phyloP scores from a whole-genome alignment of 2,113 vertebrate genomes.

The Gymnorhina tibicen region DNA sequence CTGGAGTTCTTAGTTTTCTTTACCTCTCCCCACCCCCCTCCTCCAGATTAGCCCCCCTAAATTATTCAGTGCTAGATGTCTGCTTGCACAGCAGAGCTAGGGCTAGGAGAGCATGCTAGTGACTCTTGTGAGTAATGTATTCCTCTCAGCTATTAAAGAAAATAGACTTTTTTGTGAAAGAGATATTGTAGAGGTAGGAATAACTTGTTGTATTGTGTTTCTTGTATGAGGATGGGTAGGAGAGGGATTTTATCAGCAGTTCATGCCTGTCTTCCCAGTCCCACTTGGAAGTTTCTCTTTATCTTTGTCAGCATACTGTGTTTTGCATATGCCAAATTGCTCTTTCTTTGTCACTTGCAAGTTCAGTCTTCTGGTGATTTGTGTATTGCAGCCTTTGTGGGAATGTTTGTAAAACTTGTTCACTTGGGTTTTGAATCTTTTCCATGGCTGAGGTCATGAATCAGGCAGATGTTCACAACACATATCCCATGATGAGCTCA shows the following conservation, averaged over 20 bases:
- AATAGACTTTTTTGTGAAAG: neutral
- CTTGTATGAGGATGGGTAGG: neutral
- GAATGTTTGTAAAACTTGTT: constrained; percentile 9
- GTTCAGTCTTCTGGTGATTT: neutral
- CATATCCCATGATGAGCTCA: neutral
- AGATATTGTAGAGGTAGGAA: neutral
- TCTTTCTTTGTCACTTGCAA: neutral
- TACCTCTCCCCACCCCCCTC: neutral
- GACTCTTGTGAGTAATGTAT: neutral
- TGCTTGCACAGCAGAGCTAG: neutral
- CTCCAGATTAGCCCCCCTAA: neutral
- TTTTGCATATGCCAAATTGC: constrained; percentile 5
- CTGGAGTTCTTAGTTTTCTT: constrained; percentile 38
- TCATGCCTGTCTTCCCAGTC: neutral
- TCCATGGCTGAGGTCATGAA: neutral
- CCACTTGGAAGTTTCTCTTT: neutral
- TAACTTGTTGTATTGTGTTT: constrained; percentile 36
- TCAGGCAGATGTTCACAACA: neutral
- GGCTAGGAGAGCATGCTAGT: neutral
- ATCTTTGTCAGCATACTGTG: neutral
- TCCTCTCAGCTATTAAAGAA: neutral
- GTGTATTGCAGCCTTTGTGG: neutral
- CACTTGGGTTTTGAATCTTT: neutral
- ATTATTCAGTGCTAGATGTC: neutral
- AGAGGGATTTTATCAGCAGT: neutral